Conservation (phyloP, 1,140 invertebrate genomes). For the Lithobius niger region DNA sequence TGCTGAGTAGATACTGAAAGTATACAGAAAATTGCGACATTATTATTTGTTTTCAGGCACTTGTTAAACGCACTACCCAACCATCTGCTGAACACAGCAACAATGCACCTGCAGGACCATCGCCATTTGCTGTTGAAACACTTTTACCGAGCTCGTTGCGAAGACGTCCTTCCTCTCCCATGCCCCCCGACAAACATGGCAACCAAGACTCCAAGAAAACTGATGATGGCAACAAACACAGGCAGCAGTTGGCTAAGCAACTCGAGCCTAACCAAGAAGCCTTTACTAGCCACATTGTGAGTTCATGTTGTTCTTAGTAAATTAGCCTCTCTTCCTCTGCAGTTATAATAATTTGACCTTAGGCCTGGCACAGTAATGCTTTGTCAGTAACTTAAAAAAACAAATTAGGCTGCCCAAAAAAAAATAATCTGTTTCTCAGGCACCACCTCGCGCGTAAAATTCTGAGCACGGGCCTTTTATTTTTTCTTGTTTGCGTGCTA, state of each 20-base stretch:
- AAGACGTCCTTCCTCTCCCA: constrained; percentile 54
- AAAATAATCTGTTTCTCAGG: too few species aligned
- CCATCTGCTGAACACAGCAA: constrained; percentile 23
- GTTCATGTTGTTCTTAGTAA: neutral
- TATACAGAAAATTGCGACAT: too few species aligned
- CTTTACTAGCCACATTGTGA: neutral
- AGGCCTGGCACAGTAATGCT: too few species aligned
- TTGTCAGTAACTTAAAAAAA: too few species aligned
- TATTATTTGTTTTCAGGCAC: constrained; percentile 36
- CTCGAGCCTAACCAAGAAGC: constrained; percentile 26
- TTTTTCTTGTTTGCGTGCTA: too few species aligned
- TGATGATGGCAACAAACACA: constrained; percentile 38
- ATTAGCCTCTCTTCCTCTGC: too few species aligned
- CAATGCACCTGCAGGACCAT: constrained; percentile 14
- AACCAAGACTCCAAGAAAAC: constrained; percentile 24
- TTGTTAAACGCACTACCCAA: constrained; percentile 54
- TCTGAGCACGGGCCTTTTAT: too few species aligned
- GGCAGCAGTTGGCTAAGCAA: constrained; percentile 41
- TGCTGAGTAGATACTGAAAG: too few species aligned
- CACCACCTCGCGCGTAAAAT: too few species aligned
- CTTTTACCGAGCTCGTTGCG: constrained; percentile 41
- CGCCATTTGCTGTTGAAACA: constrained; percentile 34
- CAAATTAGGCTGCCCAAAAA: too few species aligned
- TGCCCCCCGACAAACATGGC: constrained; percentile 18
- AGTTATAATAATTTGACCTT: too few species aligned